phyloP scores from a whole-genome alignment of 2,888 invertebrate species.

The Drosophila diplacantha region DNA sequence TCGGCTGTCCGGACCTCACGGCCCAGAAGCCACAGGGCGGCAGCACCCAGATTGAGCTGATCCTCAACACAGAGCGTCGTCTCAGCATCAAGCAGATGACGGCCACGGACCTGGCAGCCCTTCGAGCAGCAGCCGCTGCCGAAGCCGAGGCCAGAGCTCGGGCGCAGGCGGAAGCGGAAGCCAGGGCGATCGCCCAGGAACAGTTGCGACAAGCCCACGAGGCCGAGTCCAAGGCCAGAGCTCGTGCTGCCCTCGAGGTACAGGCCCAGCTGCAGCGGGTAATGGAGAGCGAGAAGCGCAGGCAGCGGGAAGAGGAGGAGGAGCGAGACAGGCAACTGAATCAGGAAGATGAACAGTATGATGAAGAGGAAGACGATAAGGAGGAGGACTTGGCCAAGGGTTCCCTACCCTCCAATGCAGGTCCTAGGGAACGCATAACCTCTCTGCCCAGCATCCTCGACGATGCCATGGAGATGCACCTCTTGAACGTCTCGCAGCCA shows the following conservation, averaged over 20 bases:
- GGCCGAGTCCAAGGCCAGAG: constrained; percentile 45
- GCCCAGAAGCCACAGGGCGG: constrained; percentile 40
- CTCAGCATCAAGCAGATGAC: constrained; percentile 76
- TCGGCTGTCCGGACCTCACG: constrained; percentile 72
- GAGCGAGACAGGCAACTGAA: not conserved
- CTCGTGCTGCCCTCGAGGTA: constrained; percentile 51
- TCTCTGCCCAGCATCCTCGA: constrained; percentile 63
- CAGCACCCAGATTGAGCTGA: constrained; percentile 48
- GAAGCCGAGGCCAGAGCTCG: constrained; percentile 55
- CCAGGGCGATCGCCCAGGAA: constrained; percentile 40
- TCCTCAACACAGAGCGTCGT: constrained; percentile 68
- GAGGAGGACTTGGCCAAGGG: constrained; percentile 22
- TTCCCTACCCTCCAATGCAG: constrained; percentile 39
- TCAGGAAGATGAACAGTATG: not conserved
- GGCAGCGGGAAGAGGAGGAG: constrained; percentile 21
- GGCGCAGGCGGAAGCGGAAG: constrained; percentile 41
- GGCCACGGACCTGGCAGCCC: constrained; percentile 66
- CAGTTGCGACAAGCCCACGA: constrained; percentile 27
- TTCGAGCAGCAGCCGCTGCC: constrained; percentile 70
- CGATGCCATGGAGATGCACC: constrained; percentile 60
- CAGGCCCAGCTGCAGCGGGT: constrained; percentile 48
- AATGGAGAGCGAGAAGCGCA: constrained; percentile 35
- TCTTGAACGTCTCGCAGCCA: constrained; percentile 33
- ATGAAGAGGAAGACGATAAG: constrained; percentile 9
- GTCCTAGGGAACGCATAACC: constrained; percentile 56